Base-by-base conservation (phyloP, 2,113 vertebrate genomes). In the Phyllopteryx taeniolatus region DNA sequence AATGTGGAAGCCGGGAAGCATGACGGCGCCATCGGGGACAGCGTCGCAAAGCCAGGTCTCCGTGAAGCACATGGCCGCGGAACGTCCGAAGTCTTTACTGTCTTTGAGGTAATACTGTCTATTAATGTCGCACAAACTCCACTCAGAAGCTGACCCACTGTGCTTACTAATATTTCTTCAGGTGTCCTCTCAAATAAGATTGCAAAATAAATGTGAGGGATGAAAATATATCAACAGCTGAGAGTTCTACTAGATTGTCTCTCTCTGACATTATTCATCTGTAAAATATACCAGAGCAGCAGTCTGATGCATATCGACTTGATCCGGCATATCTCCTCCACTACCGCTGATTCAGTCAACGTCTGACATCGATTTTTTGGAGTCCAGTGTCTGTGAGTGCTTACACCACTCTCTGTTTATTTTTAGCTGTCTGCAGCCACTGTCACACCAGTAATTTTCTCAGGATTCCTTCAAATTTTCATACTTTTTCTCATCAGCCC, bases 301-400 rank as follows among this genome's bases (percentile, higher is more conserved):
- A 14, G 70, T 74, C 56, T 75, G 72, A 76, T 81, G 77, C 81
- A 82, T 83, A 86, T 89, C 8, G 79, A 87, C 12, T 74, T 44
- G 66, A 67, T 46, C 47, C 14, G 73, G 74, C 80, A 71, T 81
- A 82, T 75, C 77, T 81, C 74, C 42, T 85, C 74, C 72, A 57
- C 46, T 39, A n/a, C 76, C 76, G 79, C 82, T 85, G 79, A 88
- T 80, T 89, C 68, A 83, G 79, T 84, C 70, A 73, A 80, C 74
- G 74, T 68, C 44, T 61, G 60, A 35, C 76, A 85, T 87, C 76
- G 87, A 90, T 91, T 87, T 86, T 73, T 77, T 76, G 49, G 85
- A 57, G 74, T 68, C 10, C 61, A n/a, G 63, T 42, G 43, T 76
- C 80, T 72, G 70, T 70, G 63, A 75, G 67, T 67, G 76, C 54